Conservation (phyloP, 1,140 invertebrate species). For the Schmidtea mediterranea region DNA sequence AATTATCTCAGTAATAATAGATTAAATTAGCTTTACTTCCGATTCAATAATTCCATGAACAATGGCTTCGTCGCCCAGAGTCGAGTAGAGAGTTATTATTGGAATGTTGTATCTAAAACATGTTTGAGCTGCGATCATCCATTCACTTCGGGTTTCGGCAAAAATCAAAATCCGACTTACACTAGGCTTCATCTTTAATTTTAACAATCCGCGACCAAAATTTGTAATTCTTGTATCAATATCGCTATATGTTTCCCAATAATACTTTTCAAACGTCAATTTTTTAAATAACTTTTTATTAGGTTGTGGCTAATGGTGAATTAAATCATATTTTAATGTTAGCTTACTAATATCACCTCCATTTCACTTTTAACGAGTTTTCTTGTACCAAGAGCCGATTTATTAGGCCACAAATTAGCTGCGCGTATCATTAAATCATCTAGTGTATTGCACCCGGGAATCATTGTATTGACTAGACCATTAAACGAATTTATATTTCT, state of each 20-base stretch:
- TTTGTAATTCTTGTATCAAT: constrained; percentile 42
- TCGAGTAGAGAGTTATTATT: constrained; percentile 85
- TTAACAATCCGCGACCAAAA: constrained; percentile 35
- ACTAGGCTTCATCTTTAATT: constrained; percentile 32
- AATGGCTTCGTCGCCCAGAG: constrained; percentile 75
- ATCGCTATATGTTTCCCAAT: constrained; percentile 57
- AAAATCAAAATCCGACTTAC: constrained; percentile 56
- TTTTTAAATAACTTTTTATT: constrained; percentile 88
- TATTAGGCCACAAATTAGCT: constrained; percentile 32
- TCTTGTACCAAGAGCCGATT: constrained; percentile 57
- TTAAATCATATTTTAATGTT: too few species aligned
- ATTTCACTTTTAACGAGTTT: constrained; percentile 69
- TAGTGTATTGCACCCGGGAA: constrained; percentile 50
- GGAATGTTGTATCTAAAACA: constrained; percentile 71
- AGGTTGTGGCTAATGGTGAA: constrained; percentile 35
- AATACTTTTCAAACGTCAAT: constrained; percentile 39
- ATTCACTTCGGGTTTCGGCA: constrained; percentile 81
- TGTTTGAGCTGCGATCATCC: constrained; percentile 73
- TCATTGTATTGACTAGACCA: constrained; percentile 14
- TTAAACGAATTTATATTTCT: constrained; percentile 14
- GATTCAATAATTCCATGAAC: constrained; percentile 83
- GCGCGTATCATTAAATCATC: constrained; percentile 55
- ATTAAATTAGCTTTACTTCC: constrained; percentile 44
- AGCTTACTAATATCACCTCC: constrained; percentile 41
- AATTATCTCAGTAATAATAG: too few species aligned